Evolutionary conservation across 2,888 invertebrate species (phyloP), one percentile per base, ranked within the genome.

Genomic region (Endomychus coccineus): DNA sequence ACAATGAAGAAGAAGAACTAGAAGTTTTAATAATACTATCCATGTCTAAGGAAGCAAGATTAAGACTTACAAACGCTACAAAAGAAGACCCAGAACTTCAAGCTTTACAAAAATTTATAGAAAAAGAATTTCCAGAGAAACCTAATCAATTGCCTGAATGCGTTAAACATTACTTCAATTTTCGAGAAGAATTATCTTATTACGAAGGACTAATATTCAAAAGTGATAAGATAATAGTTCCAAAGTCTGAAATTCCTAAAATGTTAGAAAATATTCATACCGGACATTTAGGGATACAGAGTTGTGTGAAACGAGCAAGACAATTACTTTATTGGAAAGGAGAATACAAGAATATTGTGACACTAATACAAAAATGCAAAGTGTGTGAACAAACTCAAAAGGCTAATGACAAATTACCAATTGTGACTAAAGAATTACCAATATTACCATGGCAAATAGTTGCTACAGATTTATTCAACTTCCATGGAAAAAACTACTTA

Each of bases 201-300:
- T 9, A 6, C 16, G 16, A 16, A 16, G 16, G 30, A 16, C 5
- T 21, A 3, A 30, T 27, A n/a, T n/a, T n/a, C n/a, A n/a, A n/a
- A n/a, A n/a, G n/a, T n/a, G n/a, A n/a, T n/a, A n/a, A n/a, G n/a
- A n/a, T n/a, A n/a, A n/a, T n/a, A n/a, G n/a, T n/a, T n/a, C n/a
- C n/a, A n/a, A n/a, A n/a, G n/a, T n/a, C n/a, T n/a, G n/a, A n/a
- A n/a, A n/a, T n/a, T n/a, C n/a, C n/a, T n/a, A n/a, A n/a, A 25
- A 34, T 38, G 29, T 13, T 38, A 21, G 22, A 39, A 21, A 3
- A 17, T 22, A 31, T 42, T 16, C 30, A 39, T 29, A 9, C 22
- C 16, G 42, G 39, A 12, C 43, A 40, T 27, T 10, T 37, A 25
- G 40, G 36, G 3, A 27, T 40, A 16, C n/a, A 34, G 35, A 43